Conservation (phyloP, 2,888 invertebrate species). For the Pandemis heparana region DNA sequence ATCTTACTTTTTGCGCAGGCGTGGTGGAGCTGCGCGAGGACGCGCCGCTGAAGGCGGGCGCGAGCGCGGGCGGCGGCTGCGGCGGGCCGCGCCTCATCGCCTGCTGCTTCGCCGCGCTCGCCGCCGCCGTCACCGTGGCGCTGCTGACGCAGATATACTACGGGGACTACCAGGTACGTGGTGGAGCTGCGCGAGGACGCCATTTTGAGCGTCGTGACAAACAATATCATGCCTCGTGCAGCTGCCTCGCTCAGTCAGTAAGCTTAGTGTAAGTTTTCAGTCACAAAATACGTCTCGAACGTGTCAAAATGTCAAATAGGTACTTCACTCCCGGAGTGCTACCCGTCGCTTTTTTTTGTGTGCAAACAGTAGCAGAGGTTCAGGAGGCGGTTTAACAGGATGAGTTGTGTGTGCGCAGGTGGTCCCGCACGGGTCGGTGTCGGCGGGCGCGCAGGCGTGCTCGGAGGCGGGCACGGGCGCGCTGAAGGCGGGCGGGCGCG, state of each 20-base stretch:
- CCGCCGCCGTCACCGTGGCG: slow-evolving; percentile 89
- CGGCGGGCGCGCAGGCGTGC: slow-evolving; percentile 89
- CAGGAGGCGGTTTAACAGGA: no score
- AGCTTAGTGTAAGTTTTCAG: no score
- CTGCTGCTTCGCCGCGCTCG: slow-evolving; percentile 87
- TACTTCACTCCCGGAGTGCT: no score
- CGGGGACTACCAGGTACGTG: slow-evolving; percentile 89
- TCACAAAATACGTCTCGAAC: no score
- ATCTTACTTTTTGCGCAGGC: slow-evolving; percentile 47
- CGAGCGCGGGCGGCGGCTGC: slow-evolving; percentile 55
- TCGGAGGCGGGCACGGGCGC: slow-evolving; percentile 89
- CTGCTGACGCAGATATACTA: slow-evolving; percentile 90
- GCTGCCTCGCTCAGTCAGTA: no score
- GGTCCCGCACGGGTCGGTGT: slow-evolving; percentile 91
- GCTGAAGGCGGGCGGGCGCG: slow-evolving; percentile 89
- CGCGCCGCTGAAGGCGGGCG: slow-evolving; percentile 80
- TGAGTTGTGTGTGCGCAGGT: slow-evolving; percentile 73
- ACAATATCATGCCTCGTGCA: no score
- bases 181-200: slow-evolving; percentile 86
- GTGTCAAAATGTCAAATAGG: no score
- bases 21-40: slow-evolving; percentile 85
- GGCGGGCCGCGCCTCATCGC: slow-evolving; percentile 89
- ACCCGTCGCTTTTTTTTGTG: no score
- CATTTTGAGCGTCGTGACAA: slow-evolving; percentile 16
- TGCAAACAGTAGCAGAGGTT: not conserved